A percentile compares a stretch with the other conserved stretches of the same genome.
Conservation (phyloP, 2,797 vertebrate species). For the Molossus alvarezi region DNA sequence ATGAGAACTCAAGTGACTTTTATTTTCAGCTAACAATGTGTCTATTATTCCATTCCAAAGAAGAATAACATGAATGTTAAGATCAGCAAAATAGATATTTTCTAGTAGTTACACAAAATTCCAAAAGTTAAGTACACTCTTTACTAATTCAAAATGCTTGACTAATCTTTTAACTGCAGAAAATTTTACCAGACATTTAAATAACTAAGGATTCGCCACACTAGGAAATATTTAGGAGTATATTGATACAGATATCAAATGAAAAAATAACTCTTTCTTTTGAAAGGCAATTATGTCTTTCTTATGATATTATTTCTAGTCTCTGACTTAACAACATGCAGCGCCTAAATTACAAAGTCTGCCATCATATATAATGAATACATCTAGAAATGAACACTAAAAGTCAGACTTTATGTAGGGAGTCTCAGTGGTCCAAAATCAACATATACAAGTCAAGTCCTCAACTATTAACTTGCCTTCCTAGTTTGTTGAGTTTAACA, state of each 20-base stretch:
- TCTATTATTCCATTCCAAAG: constrained; percentile 55
- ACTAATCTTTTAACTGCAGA: constrained; percentile 39
- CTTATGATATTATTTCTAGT: constrained; percentile 27
- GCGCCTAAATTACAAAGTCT: constrained; percentile 7
- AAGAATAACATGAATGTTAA: constrained; percentile 34
- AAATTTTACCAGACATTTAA: constrained; percentile 9
- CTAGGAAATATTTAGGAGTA: constrained; percentile 26
- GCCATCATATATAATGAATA: not conserved
- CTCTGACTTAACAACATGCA: constrained; percentile 14
- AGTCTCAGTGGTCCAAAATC: not conserved
- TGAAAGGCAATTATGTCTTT: not conserved
- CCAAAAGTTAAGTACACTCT: constrained; percentile 46
- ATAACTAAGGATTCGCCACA: constrained; percentile 13
- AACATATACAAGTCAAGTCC: not conserved
- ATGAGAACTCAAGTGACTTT: constrained; percentile 66
- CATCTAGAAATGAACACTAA: not conserved
- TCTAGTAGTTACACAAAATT: constrained; percentile 61
- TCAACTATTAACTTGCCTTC: not conserved
- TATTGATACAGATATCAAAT: constrained; percentile 38
- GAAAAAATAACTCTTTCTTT: not conserved
- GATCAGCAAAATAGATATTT: constrained; percentile 64
- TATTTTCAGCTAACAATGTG: constrained; percentile 61
- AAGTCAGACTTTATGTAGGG: not conserved
- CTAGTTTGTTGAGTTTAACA: constrained; percentile 6
- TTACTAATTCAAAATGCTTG: constrained; percentile 44